A percentile compares a stretch with the other conserved stretches of the same genome.
phyloP scores from a whole-genome alignment of 2,888 invertebrate species.

The Zhuqinia jingwanae region DNA sequence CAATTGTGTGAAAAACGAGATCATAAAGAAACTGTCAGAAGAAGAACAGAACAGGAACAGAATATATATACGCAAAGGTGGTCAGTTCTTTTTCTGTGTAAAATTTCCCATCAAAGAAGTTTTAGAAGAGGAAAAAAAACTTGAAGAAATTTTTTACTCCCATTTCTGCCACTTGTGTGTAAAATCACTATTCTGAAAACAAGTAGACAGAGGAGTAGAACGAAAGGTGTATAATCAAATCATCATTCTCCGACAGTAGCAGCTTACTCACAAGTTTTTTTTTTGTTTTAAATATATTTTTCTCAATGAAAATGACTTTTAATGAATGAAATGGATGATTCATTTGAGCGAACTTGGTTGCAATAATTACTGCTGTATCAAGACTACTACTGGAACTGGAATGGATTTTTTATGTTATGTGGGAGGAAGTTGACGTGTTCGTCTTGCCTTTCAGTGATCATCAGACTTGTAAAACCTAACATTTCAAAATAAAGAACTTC shows the following conservation, averaged over 20 bases:
- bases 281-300: no score
- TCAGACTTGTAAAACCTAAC: constrained; percentile 48
- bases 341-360: constrained; percentile 5
- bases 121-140: neutral
- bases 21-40: constrained; percentile 65
- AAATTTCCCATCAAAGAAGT: constrained; percentile 33
- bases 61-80: no score
- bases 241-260: constrained; percentile 49
- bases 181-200: constrained; percentile 26
- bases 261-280: no score
- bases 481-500: constrained; percentile 1
- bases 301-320: constrained; percentile 59
- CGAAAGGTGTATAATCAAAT: constrained; percentile 48
- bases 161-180: constrained; percentile 40
- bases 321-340: constrained; percentile 10
- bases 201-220: neutral
- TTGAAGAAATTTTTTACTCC: constrained; percentile 30
- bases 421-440: constrained; percentile 24
- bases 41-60: no score
- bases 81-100: constrained; percentile 6
- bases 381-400: neutral
- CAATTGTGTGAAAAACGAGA: constrained; percentile 70
- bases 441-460: neutral
- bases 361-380: neutral
- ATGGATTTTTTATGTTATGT: neutral